Evolutionary conservation across 2,888 invertebrate species (phyloP).

Genomic region (Ceriagrion tenellum): DNA sequence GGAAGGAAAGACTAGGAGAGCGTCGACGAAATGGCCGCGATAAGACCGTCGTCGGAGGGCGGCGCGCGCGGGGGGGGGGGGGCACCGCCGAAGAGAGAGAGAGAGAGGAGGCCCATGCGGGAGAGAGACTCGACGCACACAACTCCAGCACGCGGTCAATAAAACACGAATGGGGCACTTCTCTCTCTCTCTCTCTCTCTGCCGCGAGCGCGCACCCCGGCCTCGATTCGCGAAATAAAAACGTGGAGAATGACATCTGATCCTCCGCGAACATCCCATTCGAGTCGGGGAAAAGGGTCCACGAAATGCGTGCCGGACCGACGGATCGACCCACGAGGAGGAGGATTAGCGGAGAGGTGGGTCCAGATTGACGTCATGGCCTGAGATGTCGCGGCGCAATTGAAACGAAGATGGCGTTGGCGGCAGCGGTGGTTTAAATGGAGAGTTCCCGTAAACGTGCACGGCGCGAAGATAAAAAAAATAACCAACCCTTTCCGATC

Average conservation of each 20-base stretch:
- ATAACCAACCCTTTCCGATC: no score
- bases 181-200: no score
- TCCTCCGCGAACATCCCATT: background rate
- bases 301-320: background rate
- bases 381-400: no score
- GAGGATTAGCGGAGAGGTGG: no score
- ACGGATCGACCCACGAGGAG: background rate
- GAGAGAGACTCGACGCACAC: background rate
- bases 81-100: no score
- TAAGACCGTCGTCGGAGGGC: background rate
- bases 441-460: no score
- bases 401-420: no score
- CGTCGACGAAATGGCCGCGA: background rate
- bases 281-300: background rate
- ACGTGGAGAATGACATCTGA: background rate
- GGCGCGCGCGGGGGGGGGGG: background rate
- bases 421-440: no score
- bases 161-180: background rate
- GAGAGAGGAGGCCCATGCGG: no score
- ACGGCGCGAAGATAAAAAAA: no score
- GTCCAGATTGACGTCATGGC: no score
- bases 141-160: slow-evolving; percentile 10
- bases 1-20: background rate
- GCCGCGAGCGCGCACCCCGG: background rate
- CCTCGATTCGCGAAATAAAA: background rate